phyloP scores from a whole-genome alignment of 2,797 vertebrate genomes.

The Rhinogobio ventralis region DNA sequence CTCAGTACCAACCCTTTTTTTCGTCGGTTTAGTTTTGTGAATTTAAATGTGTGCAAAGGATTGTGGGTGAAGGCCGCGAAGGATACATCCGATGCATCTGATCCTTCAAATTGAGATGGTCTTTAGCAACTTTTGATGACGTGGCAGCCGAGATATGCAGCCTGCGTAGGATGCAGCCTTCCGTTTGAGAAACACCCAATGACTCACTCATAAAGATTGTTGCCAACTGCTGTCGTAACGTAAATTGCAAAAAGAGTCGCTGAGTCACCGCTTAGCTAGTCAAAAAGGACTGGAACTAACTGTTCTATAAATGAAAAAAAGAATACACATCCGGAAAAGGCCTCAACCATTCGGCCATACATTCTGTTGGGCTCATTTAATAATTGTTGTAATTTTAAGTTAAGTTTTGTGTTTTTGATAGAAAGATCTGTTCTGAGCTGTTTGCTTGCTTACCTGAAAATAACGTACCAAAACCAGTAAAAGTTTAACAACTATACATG shows the following conservation, averaged over 20 bases:
- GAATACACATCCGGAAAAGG: neutral
- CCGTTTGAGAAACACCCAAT: too few species aligned
- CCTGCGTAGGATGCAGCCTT: too few species aligned
- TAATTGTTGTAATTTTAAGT: neutral
- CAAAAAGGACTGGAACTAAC: too few species aligned
- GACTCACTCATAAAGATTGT: neutral
- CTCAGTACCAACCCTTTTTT: too few species aligned
- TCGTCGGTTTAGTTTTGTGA: too few species aligned
- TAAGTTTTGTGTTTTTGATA: neutral
- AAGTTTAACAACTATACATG: neutral
- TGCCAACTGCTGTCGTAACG: neutral
- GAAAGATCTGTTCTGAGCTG: neutral
- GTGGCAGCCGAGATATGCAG: too few species aligned
- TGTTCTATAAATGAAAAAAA: neutral
- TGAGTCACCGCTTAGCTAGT: neutral
- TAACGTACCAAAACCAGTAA: neutral
- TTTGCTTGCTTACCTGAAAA: neutral
- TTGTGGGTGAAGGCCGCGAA: too few species aligned
- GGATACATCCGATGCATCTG: too few species aligned
- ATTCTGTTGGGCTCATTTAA: neutral
- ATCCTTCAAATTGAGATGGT: too few species aligned
- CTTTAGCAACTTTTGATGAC: too few species aligned
- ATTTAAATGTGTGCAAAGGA: too few species aligned
- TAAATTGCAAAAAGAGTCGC: too few species aligned
- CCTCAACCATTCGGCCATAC: neutral